Conservation (phyloP, 2,888 invertebrate genomes). For the Biston betularia region DNA sequence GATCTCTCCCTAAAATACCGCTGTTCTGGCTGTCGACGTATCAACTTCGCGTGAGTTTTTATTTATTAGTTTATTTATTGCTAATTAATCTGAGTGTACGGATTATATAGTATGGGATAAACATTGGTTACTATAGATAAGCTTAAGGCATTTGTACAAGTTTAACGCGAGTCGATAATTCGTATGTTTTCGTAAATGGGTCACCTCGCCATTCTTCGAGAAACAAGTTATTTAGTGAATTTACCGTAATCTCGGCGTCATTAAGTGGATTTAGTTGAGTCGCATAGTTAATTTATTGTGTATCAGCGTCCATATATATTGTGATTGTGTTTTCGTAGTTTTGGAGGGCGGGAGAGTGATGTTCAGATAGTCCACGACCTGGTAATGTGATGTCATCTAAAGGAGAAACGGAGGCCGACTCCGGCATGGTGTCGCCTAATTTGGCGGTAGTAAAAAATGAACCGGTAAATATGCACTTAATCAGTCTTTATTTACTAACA, state of each 20-base stretch:
- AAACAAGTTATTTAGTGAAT: slow-evolving; percentile 72
- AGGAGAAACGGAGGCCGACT: slow-evolving; percentile 86
- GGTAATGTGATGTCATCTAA: slow-evolving; percentile 86
- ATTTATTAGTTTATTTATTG: slow-evolving; percentile 59
- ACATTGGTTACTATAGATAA: slow-evolving; percentile 54
- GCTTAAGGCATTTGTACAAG: slow-evolving; percentile 68
- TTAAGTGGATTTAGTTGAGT: slow-evolving; percentile 48
- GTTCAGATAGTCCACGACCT: slow-evolving; percentile 77
- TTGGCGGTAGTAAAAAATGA: slow-evolving; percentile 78
- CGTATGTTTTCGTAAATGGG: slow-evolving; percentile 85
- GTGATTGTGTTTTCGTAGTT: slow-evolving; percentile 71
- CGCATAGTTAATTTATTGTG: slow-evolving; percentile 42
- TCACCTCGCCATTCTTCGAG: slow-evolving; percentile 84
- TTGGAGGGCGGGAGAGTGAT: slow-evolving; percentile 82
- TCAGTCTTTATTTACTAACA: slow-evolving; percentile 22
- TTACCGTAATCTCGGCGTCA: slow-evolving; percentile 53
- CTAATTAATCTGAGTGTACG: slow-evolving; percentile 44
- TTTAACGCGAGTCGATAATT: slow-evolving; percentile 79
- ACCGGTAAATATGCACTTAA: slow-evolving; percentile 65
- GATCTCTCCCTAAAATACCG: slow-evolving; percentile 87
- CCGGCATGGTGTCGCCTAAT: slow-evolving; percentile 84
- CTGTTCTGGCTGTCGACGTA: slow-evolving; percentile 87
- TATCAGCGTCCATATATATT: slow-evolving; percentile 47
- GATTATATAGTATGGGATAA: slow-evolving; percentile 52
- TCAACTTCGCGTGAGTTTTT: slow-evolving; percentile 82